Evolutionary conservation across 2,797 vertebrate genomes (phyloP).

Genomic region (Telmatherina bonti): DNA sequence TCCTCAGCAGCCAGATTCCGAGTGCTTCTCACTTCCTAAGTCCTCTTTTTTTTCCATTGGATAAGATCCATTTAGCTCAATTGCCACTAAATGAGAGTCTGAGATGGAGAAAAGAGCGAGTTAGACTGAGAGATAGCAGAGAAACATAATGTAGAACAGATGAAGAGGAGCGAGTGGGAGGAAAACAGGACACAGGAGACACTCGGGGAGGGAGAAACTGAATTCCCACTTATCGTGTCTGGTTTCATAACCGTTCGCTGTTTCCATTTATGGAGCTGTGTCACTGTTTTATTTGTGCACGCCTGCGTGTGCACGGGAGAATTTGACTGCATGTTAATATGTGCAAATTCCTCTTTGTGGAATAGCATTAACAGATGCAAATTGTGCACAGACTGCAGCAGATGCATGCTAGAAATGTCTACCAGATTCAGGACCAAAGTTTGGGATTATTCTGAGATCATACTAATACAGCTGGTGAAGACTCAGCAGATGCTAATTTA

Average conservation of each 20-base stretch:
- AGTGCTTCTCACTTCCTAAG: constrained; percentile 44
- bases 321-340: constrained; percentile 47
- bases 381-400: constrained; percentile 28
- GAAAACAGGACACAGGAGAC: constrained; percentile 59
- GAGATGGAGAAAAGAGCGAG: constrained; percentile 48
- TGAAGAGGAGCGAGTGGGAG: constrained; percentile 59
- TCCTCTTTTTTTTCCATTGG: constrained; percentile 30
- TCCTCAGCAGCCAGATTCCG: constrained; percentile 47
- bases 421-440: constrained; percentile 1
- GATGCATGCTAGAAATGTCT: constrained; percentile 7
- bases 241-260: constrained; percentile 65
- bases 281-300: constrained; percentile 45
- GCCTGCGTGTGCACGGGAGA: constrained; percentile 12
- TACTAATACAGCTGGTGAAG: constrained; percentile 13
- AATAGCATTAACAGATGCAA: constrained; percentile 49
- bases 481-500: constrained; percentile 12
- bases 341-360: constrained; percentile 50
- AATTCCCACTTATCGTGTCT: constrained; percentile 70
- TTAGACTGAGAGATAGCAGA: constrained; percentile 56
- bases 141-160: constrained; percentile 71
- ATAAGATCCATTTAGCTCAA: constrained; percentile 66
- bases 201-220: constrained; percentile 10
- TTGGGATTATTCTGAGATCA: constrained; percentile 35
- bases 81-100: constrained; percentile 52
- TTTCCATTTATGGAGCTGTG: constrained; percentile 70